These are phyloP conservation scores for Chaetogeoica ovagalla DNA, from an alignment of 2,888 invertebrate genomes.

Conservation along the genomic window DNA sequence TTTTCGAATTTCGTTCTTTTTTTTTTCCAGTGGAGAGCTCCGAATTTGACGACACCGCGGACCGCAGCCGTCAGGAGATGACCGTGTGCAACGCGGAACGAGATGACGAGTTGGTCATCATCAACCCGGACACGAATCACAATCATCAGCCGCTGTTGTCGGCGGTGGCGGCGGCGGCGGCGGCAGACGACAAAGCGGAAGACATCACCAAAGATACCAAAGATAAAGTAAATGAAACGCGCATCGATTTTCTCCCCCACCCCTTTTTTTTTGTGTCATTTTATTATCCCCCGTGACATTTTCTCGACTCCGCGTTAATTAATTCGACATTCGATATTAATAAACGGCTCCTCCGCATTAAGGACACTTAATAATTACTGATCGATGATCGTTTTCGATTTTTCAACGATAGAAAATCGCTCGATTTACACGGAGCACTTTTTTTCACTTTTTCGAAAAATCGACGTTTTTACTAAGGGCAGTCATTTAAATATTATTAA, in stretches of 20 bases:
- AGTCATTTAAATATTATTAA: too few species aligned
- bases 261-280: too few species aligned
- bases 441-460: too few species aligned
- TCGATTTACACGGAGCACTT: too few species aligned
- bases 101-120: slow-evolving; percentile 44
- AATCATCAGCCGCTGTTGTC: slow-evolving; percentile 43
- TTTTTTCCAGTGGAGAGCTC: slow-evolving; percentile 35
- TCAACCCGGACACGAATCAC: slow-evolving; percentile 49
- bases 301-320: too few species aligned
- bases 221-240: slow-evolving; percentile 25
- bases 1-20: slow-evolving; percentile 16
- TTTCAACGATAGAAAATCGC: too few species aligned
- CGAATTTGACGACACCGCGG: slow-evolving; percentile 48
- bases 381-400: too few species aligned
- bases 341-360: too few species aligned
- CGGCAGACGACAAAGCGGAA: not conserved
- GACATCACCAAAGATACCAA: slow-evolving; percentile 31
- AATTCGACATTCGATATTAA: too few species aligned
- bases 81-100: slow-evolving; percentile 26
- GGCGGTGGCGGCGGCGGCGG: not conserved
- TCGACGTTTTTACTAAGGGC: too few species aligned
- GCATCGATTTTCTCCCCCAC: not conserved
- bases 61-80: slow-evolving; percentile 22
- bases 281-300: too few species aligned
- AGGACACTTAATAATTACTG: too few species aligned